These are phyloP conservation scores for Volucella inflata DNA, from an alignment of 2,888 invertebrate genomes.

Conservation along the genomic window DNA sequence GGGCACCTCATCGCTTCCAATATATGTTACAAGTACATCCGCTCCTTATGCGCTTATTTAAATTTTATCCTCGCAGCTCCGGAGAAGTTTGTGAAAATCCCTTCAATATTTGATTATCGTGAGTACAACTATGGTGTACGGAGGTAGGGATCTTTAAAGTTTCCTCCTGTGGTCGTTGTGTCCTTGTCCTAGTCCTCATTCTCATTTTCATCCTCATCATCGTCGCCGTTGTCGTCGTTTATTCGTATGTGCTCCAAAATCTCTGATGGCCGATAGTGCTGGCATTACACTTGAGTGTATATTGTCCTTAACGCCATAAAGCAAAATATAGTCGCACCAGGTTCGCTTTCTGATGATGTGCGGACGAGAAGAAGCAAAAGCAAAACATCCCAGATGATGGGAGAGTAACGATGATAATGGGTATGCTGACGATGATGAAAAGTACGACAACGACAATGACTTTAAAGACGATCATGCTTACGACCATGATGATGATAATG, in stretches of 20 bases:
- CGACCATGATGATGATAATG: slow-evolving; percentile 12
- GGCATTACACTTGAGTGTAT: slow-evolving; percentile 54
- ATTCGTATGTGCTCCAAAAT: slow-evolving; percentile 1
- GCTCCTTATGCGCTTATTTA: slow-evolving; percentile 20
- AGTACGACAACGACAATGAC: slow-evolving; percentile 21
- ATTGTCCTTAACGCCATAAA: slow-evolving; percentile 55
- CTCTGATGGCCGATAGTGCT: slow-evolving; percentile 42
- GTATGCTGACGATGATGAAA: slow-evolving; percentile 36
- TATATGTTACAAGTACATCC: not conserved
- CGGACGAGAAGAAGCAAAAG: slow-evolving; percentile 20
- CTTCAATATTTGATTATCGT: slow-evolving; percentile 46
- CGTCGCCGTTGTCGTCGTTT: not conserved
- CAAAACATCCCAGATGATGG: slow-evolving; percentile 52
- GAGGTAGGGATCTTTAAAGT: slow-evolving; percentile 8
- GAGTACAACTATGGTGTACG: slow-evolving; percentile 33
- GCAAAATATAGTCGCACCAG: slow-evolving; percentile 11
- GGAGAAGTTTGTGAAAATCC: slow-evolving; percentile 28
- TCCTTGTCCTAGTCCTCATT: too few relatives aligned
- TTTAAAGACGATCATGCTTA: not conserved
- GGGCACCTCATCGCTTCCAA: slow-evolving; percentile 6
- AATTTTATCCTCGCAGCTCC: slow-evolving; percentile 42
- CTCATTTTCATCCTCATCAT: too few relatives aligned
- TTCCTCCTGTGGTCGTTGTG: slow-evolving; percentile 20
- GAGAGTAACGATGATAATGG: slow-evolving; percentile 46
- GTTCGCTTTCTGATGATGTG: not conserved